Base-by-base conservation (phyloP, 1,140 invertebrate genomes). In the Venustaconcha ellipsiformis region DNA sequence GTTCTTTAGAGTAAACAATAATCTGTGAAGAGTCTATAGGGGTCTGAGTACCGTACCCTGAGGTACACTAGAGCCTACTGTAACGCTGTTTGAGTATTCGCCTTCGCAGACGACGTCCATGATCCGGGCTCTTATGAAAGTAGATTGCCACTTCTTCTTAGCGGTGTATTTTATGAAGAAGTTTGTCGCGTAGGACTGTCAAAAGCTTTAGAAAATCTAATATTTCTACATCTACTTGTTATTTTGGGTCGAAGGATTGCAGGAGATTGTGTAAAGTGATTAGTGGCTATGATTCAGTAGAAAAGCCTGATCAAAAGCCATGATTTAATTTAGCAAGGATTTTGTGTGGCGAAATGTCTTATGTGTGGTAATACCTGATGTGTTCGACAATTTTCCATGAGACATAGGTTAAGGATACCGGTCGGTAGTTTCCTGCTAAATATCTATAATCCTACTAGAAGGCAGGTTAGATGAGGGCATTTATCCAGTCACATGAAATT, bases 1-100 rank as follows among this genome's bases (percentile, higher is more conserved):
- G 23, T 23, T 23, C 23, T 23, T 23, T 23, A 23, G 23, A 23
- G 14, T 59, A 59, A 59, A 14, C n/a, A 14, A 23, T 18, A 17
- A 14, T 65, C 23, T 14, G 63, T 14, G 14, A 65, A 65, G 1
- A 65, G 14, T 14, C 57, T 57, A 59, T 23, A 80, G 15, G 15
- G 78, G 80, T 6, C 74, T 74, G 12, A 81, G 67, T 56, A 81
- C 64, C 13, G 67, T 75, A 11, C 80, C 78, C 57, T 81, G 78
- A 12, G 75, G 70, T 14, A 82, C 76, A 4, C 78, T 63, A 13
- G 69, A 23, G 23, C 23, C 0, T 23, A 23, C 23, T 1, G 23
- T 23, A 23, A 23, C 23, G 23, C 23, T 23, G 23, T 23, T 23
- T 23, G 23, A 23, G 23, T 23, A 23, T 23, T 23, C 23, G 23